Evolutionary conservation across 2,797 vertebrate species (phyloP), one percentile per base, ranked within the genome.

Genomic region (Leptoclinus maculatus): DNA sequence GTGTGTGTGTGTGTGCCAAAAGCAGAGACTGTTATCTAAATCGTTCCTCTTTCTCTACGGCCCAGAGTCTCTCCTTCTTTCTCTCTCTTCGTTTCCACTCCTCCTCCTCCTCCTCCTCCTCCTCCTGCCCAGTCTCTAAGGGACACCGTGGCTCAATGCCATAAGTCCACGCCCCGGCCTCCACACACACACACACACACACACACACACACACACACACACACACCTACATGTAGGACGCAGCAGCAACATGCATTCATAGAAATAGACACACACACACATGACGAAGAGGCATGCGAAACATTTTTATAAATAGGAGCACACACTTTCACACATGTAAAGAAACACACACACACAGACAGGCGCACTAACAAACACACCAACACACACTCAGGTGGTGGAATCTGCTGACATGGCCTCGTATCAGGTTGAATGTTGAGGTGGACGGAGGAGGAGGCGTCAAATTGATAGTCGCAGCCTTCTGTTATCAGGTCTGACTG

Each of bases 351-450:
- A 21, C 0, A 19, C 0, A 27, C 2, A 38, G 3, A 36, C 1
- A n/a, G 0, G 41, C 38, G 32, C 51, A 73, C 47, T 51, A 2
- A 73, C 56, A 71, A 43, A 60, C 78, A 71, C 67, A 69, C 8
- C 16, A 64, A 84, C 71, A 75, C 75, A 79, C 87, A 91, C 89
- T 87, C 94, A 96, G 93, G 94, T 94, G 91, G 77, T 91, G 93
- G 93, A 96, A 96, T 96, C 91, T 94, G 95, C 95, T 96, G 95
- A 95, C 91, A 76, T 25, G 83, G 89, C 89, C 76, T 84, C 90
- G 91, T 92, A 92, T 94, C 84, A 87, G 73, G 93, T 90, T 90
- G 84, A 82, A 86, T 88, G 78, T 85, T 74, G 88, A 89, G 87
- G 86, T 80, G 89, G 93, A 86, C 90, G 78, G 83, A 81, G 64